A percentile compares a stretch with the other conserved stretches of the same genome.
phyloP scores from a whole-genome alignment of 2,113 vertebrate genomes.

The Pelobates fuscus region DNA sequence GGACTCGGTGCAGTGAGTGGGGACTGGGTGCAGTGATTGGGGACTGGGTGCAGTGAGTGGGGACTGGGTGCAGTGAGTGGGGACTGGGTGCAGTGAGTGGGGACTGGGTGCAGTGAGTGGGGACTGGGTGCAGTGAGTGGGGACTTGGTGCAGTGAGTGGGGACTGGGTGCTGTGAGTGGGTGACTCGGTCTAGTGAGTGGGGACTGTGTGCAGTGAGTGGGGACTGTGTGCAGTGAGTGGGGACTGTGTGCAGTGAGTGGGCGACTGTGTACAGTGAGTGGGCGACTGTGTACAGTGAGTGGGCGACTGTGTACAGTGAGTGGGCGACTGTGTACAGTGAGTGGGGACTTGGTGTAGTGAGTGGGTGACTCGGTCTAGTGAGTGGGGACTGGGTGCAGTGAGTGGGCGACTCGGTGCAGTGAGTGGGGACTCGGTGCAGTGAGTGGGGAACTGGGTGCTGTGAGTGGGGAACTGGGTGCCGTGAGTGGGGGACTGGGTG shows the following conservation, averaged over 20 bases:
- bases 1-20: too few relatives aligned
- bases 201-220: background rate
- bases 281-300: background rate
- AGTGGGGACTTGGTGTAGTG: background rate
- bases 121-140: too few relatives aligned
- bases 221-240: background rate
- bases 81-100: too few relatives aligned
- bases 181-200: background rate
- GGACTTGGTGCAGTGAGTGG: too few relatives aligned
- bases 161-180: too few relatives aligned
- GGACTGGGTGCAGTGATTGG: too few relatives aligned
- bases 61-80: too few relatives aligned
- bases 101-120: too few relatives aligned
- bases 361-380: background rate
- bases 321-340: background rate
- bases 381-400: background rate
- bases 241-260: background rate
- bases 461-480: background rate
- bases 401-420: background rate
- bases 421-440: background rate
- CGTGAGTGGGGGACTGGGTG: background rate
- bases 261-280: background rate
- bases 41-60: too few relatives aligned
- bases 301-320: background rate
- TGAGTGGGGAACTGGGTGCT: background rate